A percentile compares a stretch with the other conserved stretches of the same genome.
These are phyloP conservation scores for Nesogale talazaci DNA, from an alignment of 2,113 vertebrate species.

Conservation along the genomic window DNA sequence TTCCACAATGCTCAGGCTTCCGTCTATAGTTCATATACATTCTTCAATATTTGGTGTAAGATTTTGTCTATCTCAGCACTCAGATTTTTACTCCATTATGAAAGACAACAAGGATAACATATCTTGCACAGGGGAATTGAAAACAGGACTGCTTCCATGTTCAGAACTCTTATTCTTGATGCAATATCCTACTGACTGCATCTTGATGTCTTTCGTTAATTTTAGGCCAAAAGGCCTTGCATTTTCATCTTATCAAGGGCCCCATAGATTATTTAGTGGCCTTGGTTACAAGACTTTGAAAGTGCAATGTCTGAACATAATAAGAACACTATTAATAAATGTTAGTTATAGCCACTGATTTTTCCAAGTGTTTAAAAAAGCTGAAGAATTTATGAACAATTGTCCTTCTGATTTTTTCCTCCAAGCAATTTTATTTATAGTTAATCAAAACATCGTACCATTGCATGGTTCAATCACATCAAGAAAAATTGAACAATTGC, in stretches of 20 bases:
- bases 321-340: not conserved
- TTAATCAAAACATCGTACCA: no score
- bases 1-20: not conserved
- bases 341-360: not conserved
- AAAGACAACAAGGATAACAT: not conserved
- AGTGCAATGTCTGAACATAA: not conserved
- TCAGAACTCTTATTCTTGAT: not conserved
- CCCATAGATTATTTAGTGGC: not conserved
- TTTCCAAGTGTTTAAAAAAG: constrained; percentile 28
- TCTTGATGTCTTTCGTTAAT: not conserved
- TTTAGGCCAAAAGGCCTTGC: not conserved
- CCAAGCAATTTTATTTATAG: no score
- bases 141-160: not conserved
- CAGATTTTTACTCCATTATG: not conserved
- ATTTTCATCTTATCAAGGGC: not conserved
- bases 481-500: no score
- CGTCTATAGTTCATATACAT: not conserved
- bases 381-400: not conserved
- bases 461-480: no score
- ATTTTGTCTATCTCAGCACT: not conserved
- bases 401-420: not conserved
- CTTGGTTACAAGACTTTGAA: not conserved
- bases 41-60: not conserved
- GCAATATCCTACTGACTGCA: not conserved
- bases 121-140: not conserved